Percentiles rank a stretch among this genome's conserved stretches.
Evolutionary conservation across 2,797 vertebrate genomes (phyloP).

Genomic region (Myripristis murdjan): DNA sequence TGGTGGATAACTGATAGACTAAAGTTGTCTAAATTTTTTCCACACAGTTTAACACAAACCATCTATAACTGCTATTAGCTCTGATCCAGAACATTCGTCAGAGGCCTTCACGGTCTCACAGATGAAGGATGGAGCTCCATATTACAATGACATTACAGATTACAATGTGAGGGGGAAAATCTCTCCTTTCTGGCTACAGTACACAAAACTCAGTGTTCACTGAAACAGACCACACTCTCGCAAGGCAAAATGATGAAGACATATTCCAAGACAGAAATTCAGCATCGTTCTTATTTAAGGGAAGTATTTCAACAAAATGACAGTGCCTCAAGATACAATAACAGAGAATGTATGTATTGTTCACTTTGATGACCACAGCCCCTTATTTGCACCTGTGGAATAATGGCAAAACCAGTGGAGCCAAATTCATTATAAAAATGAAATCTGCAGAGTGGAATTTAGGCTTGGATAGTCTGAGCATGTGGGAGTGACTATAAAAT

Average conservation of each 20-base stretch:
- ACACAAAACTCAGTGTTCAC: no score
- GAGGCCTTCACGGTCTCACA: not conserved
- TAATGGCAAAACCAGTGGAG: conserved; percentile 12
- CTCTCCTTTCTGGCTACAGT: no score
- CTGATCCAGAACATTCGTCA: not conserved
- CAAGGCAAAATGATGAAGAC: no score
- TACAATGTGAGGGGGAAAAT: no score
- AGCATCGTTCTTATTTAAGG: no score
- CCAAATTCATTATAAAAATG: conserved; percentile 8
- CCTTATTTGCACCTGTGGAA: conserved; percentile 46
- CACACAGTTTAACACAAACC: not conserved
- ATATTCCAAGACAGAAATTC: no score
- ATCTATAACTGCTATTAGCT: not conserved
- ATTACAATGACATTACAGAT: not conserved
- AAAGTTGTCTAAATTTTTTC: no score
- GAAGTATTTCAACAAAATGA: no score
- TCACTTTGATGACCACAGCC: not conserved
- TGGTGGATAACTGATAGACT: not conserved
- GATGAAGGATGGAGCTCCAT: not conserved
- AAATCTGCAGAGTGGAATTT: conserved; percentile 31
- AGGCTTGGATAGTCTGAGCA: conserved; percentile 32
- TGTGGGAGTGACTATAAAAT: conserved; percentile 29
- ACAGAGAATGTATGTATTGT: no score
- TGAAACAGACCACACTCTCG: no score
- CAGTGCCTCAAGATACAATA: no score